Conservation (phyloP, 92 coral and sea anemone species). For the Isaurus tuberculatus region DNA sequence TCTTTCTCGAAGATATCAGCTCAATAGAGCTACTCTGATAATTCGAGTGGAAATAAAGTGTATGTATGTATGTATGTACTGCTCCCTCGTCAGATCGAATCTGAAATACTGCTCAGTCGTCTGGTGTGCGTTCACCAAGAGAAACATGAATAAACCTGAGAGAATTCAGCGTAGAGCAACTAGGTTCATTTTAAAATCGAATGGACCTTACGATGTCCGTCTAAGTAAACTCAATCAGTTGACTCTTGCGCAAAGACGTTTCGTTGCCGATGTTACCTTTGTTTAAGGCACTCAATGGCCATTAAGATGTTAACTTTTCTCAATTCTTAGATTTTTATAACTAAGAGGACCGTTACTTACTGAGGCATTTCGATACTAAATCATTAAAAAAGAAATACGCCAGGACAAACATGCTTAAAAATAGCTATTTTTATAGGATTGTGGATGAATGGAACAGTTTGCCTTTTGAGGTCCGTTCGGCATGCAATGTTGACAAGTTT, state of each 20-base stretch:
- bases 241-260: constrained; percentile 21
- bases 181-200: constrained; percentile 19
- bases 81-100: constrained; percentile 40
- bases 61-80: no score
- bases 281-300: no score
- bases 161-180: constrained; percentile 48
- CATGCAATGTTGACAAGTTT: background rate
- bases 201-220: constrained; percentile 35
- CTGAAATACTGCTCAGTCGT: constrained; percentile 50
- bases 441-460: constrained; percentile 11
- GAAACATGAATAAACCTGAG: constrained; percentile 25
- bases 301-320: no score
- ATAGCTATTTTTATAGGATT: constrained; percentile 7
- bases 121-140: constrained; percentile 37
- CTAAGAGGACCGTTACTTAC: background rate
- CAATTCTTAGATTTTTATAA: background rate
- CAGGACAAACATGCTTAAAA: background rate
- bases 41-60: no score
- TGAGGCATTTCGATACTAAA: background rate
- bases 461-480: constrained; percentile 13
- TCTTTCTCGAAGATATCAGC: no score
- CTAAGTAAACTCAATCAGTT: constrained; percentile 37
- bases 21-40: no score
- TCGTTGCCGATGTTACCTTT: background rate
- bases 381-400: constrained; percentile 1